Base-by-base conservation (phyloP, 1,140 invertebrate genomes). In the Hesperophylax magnus region DNA sequence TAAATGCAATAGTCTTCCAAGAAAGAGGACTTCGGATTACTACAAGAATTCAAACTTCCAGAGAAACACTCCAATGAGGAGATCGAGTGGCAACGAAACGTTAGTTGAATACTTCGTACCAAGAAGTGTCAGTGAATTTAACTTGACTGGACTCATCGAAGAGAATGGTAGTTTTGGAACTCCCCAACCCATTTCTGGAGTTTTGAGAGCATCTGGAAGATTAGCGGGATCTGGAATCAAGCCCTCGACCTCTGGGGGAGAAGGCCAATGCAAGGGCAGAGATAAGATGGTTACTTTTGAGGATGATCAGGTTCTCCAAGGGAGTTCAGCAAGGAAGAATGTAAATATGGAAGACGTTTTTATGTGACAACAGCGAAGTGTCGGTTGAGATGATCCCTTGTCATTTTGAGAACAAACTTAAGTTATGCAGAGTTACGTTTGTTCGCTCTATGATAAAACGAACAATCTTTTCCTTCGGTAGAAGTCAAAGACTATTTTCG, bases 271-370 rank as follows among this genome's bases (percentile, higher is more conserved):
- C 78, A 56, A 86, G 80, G 81, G 85, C 77, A 90, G 93, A 53
- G 94, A 95, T 86, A 95, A 95, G 88, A 94, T 95, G 92, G 95
- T 95, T 17, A 96, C 95, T 1, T 96, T 96, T 84, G 94, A 96
- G 84, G 95, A 96, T 84, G 94, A 95, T 76, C 85, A 86, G 63
- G 69, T 84, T 61, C 94, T 95, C 60, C 85, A 86, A 65, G 77
- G 80, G 52, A 82, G 81, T 31, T 84, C 78, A 15, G 81, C 82
- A 6, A 83, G 82, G 78, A 83, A 83, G 79, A 83, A 81, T 63
- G 77, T 80, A 18, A 84, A 87, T 27, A 85, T 86, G 22, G 88
- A 88, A 78, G 88, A 89, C 82, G 87, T 89, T 72, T 90, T 89
- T 79, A 90, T 90, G 89, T 90, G 87, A 90, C 86, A 78, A 56